These are phyloP conservation scores for Triplophysa bombifrons DNA, from an alignment of 2,797 vertebrate species.

Conservation along the genomic window DNA sequence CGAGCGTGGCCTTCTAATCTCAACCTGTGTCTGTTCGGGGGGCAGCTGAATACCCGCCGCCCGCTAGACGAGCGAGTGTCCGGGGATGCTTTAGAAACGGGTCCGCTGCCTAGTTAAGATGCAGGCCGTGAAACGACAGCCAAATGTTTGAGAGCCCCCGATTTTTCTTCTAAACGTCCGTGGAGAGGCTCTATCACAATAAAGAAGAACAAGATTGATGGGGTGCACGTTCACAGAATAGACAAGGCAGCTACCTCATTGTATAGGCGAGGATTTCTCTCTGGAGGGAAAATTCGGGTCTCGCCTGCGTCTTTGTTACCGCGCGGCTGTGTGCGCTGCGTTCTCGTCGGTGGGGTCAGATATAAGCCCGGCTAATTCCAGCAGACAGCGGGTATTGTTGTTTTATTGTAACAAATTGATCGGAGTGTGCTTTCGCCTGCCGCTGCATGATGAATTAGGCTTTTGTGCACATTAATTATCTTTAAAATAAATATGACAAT, in stretches of 20 bases:
- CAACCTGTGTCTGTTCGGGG: slow-evolving; percentile 31
- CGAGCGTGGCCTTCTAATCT: slow-evolving; percentile 51
- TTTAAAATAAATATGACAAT: slow-evolving; percentile 60
- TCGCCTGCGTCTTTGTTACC: slow-evolving; percentile 32
- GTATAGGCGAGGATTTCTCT: slow-evolving; percentile 27
- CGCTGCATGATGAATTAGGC: slow-evolving; percentile 43
- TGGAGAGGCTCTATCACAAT: slow-evolving; percentile 39
- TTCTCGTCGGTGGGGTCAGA: slow-evolving; percentile 17
- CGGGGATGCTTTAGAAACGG: background rate
- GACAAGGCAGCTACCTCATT: slow-evolving; percentile 19
- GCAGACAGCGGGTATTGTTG: slow-evolving; percentile 49
- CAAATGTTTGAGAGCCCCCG: slow-evolving; percentile 45
- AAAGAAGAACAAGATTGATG: slow-evolving; percentile 42
- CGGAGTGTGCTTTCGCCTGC: slow-evolving; percentile 37
- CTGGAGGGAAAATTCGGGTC: slow-evolving; percentile 17
- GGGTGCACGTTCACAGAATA: slow-evolving; percentile 5
- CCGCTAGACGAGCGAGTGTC: slow-evolving; percentile 2
- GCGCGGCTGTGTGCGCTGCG: background rate
- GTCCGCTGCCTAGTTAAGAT: slow-evolving; percentile 34
- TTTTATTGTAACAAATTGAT: slow-evolving; percentile 58
- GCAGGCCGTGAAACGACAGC: slow-evolving; percentile 1
- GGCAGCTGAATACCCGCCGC: slow-evolving; percentile 33
- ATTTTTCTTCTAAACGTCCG: slow-evolving; percentile 35
- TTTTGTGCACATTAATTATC: slow-evolving; percentile 61
- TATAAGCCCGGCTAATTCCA: slow-evolving; percentile 41